phyloP scores from a whole-genome alignment of 1,140 invertebrate genomes.

The Rhopalosiphum padi region DNA sequence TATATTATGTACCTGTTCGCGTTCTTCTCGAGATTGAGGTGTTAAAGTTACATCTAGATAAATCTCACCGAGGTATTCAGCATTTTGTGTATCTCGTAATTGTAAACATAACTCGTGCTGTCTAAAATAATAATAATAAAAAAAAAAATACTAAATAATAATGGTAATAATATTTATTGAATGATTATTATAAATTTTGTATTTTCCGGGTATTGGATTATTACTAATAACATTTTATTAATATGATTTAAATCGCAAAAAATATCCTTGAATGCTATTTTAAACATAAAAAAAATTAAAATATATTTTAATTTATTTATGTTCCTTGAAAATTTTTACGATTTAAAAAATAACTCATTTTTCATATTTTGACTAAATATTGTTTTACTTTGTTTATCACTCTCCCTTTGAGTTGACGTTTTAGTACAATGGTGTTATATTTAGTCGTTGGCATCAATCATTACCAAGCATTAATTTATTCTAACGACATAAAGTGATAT shows the following conservation, averaged over 20 bases:
- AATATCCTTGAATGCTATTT: neutral
- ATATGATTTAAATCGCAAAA: neutral
- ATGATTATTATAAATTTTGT: too few species aligned
- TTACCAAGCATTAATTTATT: neutral
- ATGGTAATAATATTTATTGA: neutral
- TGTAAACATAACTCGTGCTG: conserved; percentile 79
- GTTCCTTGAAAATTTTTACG: neutral
- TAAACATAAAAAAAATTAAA: neutral
- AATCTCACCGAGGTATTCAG: conserved; percentile 81
- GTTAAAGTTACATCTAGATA: conserved; percentile 80
- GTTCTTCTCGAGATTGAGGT: conserved; percentile 90
- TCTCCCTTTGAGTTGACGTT: neutral
- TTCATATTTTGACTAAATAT: neutral
- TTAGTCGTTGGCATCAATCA: neutral
- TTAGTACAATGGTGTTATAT: neutral
- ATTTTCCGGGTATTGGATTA: neutral
- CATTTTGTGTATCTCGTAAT: conserved; percentile 75
- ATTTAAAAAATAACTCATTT: neutral
- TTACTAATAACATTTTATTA: neutral
- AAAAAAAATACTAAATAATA: neutral
- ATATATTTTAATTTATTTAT: neutral
- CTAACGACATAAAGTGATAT: neutral
- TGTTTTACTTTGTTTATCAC: neutral
- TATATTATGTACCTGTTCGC: conserved; percentile 77
- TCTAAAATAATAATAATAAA: conserved; percentile 64